Evolutionary conservation across 1,140 invertebrate genomes (phyloP).

Genomic region (Drosophila pachea): DNA sequence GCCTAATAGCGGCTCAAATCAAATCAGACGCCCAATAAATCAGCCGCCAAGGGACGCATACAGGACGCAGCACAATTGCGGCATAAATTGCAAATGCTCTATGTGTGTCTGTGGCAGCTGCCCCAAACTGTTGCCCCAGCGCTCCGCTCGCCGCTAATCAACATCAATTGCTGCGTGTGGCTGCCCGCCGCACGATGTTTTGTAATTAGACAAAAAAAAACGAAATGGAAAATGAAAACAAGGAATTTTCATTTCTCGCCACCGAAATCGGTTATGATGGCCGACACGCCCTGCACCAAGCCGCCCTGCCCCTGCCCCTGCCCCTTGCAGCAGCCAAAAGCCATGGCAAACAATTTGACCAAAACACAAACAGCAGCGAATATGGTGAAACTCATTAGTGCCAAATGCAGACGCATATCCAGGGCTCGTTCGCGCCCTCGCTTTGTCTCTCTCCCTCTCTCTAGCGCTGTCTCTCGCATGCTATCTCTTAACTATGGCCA

Average conservation of each 20-base stretch:
- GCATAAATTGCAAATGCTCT: constrained; percentile 30
- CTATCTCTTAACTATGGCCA: constrained; percentile 8
- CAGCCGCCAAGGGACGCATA: background rate
- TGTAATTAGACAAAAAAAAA: constrained; percentile 59
- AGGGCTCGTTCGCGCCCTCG: constrained; percentile 8
- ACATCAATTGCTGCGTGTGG: constrained; percentile 58
- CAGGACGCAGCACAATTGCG: constrained; percentile 20
- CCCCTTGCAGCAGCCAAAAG: constrained; percentile 21
- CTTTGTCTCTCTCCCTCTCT: background rate
- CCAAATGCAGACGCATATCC: constrained; percentile 47
- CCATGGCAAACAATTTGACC: constrained; percentile 55
- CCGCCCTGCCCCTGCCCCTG: background rate
- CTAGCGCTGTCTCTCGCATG: background rate
- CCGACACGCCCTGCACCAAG: background rate
- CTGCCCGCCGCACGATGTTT: constrained; percentile 47
- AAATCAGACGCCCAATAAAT: constrained; percentile 29
- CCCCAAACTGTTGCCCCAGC: background rate
- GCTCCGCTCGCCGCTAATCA: constrained; percentile 48
- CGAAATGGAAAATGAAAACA: constrained; percentile 22
- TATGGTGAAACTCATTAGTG: constrained; percentile 74
- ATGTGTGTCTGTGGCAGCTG: background rate
- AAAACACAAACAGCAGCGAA: constrained; percentile 48
- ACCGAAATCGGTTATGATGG: constrained; percentile 9
- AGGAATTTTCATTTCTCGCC: constrained; percentile 42
- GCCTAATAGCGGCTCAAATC: constrained; percentile 23